phyloP scores from a whole-genome alignment of 1,140 invertebrate genomes.

The Neotoxoptera formosana region DNA sequence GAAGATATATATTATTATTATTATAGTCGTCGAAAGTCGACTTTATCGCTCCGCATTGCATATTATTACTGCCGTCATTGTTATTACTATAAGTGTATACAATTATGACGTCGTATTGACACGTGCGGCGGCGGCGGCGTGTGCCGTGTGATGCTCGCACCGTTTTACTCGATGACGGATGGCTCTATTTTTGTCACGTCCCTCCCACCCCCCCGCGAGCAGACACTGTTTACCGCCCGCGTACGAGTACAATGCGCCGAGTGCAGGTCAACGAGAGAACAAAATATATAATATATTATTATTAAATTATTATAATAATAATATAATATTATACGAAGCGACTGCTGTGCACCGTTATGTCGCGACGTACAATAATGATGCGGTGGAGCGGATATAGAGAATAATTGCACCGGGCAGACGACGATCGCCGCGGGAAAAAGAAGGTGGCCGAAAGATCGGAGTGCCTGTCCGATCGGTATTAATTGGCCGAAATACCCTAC shows the following conservation, averaged over 20 bases:
- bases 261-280: neutral
- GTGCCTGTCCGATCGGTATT: neutral
- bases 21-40: neutral
- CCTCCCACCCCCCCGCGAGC: too few species aligned
- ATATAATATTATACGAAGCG: neutral
- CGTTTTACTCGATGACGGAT: neutral
- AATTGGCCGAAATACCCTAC: neutral
- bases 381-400: too few species aligned
- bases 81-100: neutral
- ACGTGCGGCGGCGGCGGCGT: neutral
- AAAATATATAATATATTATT: neutral
- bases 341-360: too few species aligned
- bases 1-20: neutral
- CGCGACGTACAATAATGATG: too few species aligned
- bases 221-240: neutral
- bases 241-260: too few species aligned
- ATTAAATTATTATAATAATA: too few species aligned
- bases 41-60: neutral
- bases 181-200: neutral
- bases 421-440: too few species aligned
- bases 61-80: neutral
- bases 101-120: slow-evolving; percentile 11
- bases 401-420: too few species aligned
- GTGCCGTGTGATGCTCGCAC: neutral
- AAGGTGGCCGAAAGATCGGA: too few species aligned